A percentile compares a stretch with the other conserved stretches of the same genome.
These are phyloP conservation scores for Eclectus roratus DNA, from an alignment of 2,113 vertebrate genomes.

Conservation along the genomic window DNA sequence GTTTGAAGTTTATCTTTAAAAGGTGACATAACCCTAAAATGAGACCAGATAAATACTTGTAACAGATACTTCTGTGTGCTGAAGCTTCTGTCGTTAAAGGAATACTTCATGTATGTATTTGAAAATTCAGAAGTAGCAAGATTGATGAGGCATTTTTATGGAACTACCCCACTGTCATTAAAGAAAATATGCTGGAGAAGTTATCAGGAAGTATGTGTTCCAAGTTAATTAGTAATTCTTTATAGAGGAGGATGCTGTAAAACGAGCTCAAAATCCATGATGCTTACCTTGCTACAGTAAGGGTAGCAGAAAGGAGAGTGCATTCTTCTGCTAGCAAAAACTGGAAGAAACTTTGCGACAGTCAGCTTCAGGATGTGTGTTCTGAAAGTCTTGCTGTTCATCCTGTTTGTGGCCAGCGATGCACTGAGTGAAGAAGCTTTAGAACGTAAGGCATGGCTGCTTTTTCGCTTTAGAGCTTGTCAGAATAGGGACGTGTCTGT, in stretches of 20 bases:
- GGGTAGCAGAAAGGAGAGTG: not conserved
- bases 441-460: slow-evolving; percentile 25
- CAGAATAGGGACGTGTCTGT: not conserved
- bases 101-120: not conserved
- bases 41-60: not conserved
- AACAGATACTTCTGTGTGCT: not conserved
- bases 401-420: slow-evolving; percentile 4
- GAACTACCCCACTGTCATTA: not conserved
- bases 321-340: not conserved
- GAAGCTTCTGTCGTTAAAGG: not conserved
- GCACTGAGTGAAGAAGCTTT: not conserved
- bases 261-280: slow-evolving; percentile 57
- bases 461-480: not conserved
- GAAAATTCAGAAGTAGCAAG: not conserved
- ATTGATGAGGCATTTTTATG: not conserved
- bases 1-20: not conserved
- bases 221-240: slow-evolving; percentile 61
- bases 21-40: not conserved
- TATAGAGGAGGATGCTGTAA: slow-evolving; percentile 6
- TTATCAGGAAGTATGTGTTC: not conserved
- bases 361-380: not conserved
- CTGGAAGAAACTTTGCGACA: not conserved
- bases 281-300: not conserved
- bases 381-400: not conserved
- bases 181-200: not conserved